Evolutionary conservation across 2,888 invertebrate species (phyloP), one percentile per base, ranked within the genome.

Genomic region (Rhagium mordax): DNA sequence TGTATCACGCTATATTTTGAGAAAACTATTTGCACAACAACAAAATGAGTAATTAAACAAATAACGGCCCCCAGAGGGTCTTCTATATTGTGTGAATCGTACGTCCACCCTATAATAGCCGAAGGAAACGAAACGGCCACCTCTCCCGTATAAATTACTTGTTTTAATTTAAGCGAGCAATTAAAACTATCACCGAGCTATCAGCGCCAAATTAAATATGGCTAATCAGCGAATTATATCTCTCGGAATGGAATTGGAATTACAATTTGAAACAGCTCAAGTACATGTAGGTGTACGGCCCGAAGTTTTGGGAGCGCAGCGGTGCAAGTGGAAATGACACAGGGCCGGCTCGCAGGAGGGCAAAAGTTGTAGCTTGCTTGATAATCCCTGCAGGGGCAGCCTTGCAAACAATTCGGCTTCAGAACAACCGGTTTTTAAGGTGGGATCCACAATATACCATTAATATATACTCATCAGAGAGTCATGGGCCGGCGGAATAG

Each of bases 131-230:
- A 29, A 18, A 59, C 59, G 59, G 33, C 41, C 18, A 59, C 16
- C 29, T 33, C 61, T 48, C 61, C 61, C 21, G 48, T 41, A 20
- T 41, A 61, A 61, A 61, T 48, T 61, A 47, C 61, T 7, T 21
- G 47, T 61, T 61, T 61, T 61, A 61, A 61, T 61, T 61, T 61
- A 61, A 61, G 41, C 27, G 20, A 20, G 59, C 65, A 71, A 65
- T 71, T 71, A 71, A 57, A 64, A 71, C 64, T 71, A 71, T 71
- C 64, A 70, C 21, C 64, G 27, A 47, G 47, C 64, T 24, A 70
- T 64, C 71, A 65, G 71, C 21, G 27, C 21, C 65, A 71, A 71
- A 71, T 71, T 71, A 71, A 71, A 71, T 71, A 65, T 71, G 24
- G 71, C 65, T 65, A 71, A 71, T 71, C 59, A 61, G 62, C 67